Evolutionary conservation across 2,797 vertebrate genomes (phyloP).

Genomic region (Rousettus madagascariensis): DNA sequence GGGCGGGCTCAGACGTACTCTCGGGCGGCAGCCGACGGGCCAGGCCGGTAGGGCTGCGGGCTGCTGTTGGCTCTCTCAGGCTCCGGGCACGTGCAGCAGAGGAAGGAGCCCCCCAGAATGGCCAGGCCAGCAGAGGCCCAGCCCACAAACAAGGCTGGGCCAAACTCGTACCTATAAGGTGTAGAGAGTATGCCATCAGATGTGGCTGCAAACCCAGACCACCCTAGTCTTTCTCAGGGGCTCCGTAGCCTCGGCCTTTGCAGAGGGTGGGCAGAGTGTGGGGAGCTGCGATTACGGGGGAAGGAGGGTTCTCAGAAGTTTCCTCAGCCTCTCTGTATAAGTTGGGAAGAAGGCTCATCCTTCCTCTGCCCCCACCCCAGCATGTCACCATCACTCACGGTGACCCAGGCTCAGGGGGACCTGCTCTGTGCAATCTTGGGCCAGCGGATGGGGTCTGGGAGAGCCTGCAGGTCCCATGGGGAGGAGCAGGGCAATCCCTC

Average conservation of each 20-base stretch:
- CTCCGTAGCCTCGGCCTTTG: background rate
- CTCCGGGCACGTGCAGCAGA: conserved; percentile 95
- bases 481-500: background rate
- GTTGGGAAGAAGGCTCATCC: background rate
- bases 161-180: conserved; percentile 93
- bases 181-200: background rate
- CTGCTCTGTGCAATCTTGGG: fast-evolving
- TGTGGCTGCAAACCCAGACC: background rate
- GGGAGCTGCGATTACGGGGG: background rate
- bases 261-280: background rate
- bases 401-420: background rate
- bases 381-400: background rate
- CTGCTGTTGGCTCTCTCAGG: conserved; percentile 89
- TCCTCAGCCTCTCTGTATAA: background rate
- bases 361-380: background rate
- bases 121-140: conserved; percentile 95
- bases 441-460: background rate
- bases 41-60: conserved; percentile 93
- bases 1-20: conserved; percentile 93
- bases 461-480: fast-evolving
- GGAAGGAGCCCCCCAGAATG: conserved; percentile 93
- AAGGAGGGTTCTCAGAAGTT: background rate
- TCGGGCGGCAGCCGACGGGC: conserved; percentile 89
- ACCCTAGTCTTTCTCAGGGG: no score
- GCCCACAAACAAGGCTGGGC: conserved; percentile 95